Conservation (phyloP, 2,113 vertebrate species). For the western clawed frog (Xenopus tropicalis) region UCB_Xtro_10.0 CM004444.2:139548501-139549000, state of each 20-base stretch:
- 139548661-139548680: neutral
- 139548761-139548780: conserved; percentile 97
- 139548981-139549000: no score
- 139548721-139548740: conserved; percentile 94
- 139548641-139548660: no score
- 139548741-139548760: conserved; percentile 98
- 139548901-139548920: neutral
- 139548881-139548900: conserved; percentile 59
- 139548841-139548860: conserved; percentile 96
- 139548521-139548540: no score
- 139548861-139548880: conserved; percentile 91
- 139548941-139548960: no score
- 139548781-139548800: conserved; percentile 91
- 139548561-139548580: no score
- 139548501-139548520: no score
- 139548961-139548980: no score
- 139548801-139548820: conserved; percentile 83
- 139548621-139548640: no score
- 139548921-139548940: no score
- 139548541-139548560: no score
- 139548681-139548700: conserved; percentile 66
- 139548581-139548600: no score
- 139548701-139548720: conserved; percentile 93
- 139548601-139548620: no score
- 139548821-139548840: conserved; percentile 90